Conservation (phyloP, 2,113 vertebrate species). For the Saimiri boliviensis region DNA sequence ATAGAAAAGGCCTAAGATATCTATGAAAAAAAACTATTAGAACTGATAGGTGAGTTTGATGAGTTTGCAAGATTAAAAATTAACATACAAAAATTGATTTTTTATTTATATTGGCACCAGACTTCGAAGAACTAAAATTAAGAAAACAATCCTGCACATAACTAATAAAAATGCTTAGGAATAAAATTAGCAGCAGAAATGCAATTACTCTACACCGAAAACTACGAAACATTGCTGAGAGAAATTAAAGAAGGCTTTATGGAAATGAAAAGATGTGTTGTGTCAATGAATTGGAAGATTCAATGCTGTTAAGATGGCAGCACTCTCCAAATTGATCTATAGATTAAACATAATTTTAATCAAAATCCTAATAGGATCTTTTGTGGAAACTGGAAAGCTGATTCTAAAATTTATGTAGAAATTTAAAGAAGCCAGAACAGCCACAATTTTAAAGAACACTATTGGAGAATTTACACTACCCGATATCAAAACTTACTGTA, state of each 20-base stretch:
- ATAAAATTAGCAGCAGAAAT: background rate
- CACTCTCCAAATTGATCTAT: background rate
- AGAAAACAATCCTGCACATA: background rate
- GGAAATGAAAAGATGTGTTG: background rate
- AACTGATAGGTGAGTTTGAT: background rate
- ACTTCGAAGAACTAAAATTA: background rate
- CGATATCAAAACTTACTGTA: background rate
- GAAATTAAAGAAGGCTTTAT: background rate
- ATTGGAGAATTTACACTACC: background rate
- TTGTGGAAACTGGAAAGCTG: background rate
- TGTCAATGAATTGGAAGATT: background rate
- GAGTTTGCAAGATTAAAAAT: background rate
- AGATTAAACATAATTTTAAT: background rate
- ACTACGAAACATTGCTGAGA: background rate
- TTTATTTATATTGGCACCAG: background rate
- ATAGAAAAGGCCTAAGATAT: background rate
- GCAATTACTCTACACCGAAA: background rate
- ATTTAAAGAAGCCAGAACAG: background rate
- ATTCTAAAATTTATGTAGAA: background rate
- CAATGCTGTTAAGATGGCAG: background rate
- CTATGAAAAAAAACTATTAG: background rate
- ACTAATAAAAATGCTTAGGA: background rate
- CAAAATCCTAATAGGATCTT: background rate
- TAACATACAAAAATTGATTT: background rate
- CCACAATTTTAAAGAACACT: background rate